Percentiles rank a stretch among this genome's conserved stretches.
phyloP scores from a whole-genome alignment of 2,888 invertebrate genomes.

The Megalurothrips usitatus region DNA sequence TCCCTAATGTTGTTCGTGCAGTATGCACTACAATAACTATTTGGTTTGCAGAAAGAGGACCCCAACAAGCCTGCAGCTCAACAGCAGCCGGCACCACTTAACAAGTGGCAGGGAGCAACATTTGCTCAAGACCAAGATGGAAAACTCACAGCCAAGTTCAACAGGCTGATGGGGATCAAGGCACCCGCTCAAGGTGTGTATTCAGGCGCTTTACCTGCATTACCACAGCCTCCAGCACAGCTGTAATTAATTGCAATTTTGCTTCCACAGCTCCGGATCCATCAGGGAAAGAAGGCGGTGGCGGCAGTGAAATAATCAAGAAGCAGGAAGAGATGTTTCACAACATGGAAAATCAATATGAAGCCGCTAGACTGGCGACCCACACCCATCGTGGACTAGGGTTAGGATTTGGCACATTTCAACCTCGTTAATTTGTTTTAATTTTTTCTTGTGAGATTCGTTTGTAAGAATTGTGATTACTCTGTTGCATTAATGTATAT shows the following conservation, averaged over 20 bases:
- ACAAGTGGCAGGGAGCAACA: slow-evolving; percentile 73
- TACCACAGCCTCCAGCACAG: slow-evolving; percentile 46
- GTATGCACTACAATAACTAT: neutral
- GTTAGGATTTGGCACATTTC: slow-evolving; percentile 62
- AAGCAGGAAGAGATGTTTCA: slow-evolving; percentile 76
- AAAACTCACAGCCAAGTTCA: slow-evolving; percentile 89
- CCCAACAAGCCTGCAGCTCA: neutral
- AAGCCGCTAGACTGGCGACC: slow-evolving; percentile 90
- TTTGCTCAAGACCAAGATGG: slow-evolving; percentile 90
- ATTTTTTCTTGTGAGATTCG: neutral
- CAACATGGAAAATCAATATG: slow-evolving; percentile 93
- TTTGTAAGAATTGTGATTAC: neutral
- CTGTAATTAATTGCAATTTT: neutral
- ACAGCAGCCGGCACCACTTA: neutral
- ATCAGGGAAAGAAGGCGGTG: slow-evolving; percentile 34
- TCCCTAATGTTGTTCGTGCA: neutral
- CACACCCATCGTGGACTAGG: slow-evolving; percentile 92
- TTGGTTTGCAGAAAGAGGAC: neutral
- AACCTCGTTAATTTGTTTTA: slow-evolving; percentile 34
- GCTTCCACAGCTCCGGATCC: slow-evolving; percentile 25
- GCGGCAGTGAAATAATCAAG: slow-evolving; percentile 43
- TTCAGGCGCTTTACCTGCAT: slow-evolving; percentile 1
- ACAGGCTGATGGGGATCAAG: slow-evolving; percentile 93
- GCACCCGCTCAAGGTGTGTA: slow-evolving; percentile 45
- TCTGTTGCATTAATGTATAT: neutral